A percentile compares a stretch with the other conserved stretches of the same genome.
phyloP scores from a whole-genome alignment of 1,140 invertebrate genomes.

The Platyscapa corneri region DNA sequence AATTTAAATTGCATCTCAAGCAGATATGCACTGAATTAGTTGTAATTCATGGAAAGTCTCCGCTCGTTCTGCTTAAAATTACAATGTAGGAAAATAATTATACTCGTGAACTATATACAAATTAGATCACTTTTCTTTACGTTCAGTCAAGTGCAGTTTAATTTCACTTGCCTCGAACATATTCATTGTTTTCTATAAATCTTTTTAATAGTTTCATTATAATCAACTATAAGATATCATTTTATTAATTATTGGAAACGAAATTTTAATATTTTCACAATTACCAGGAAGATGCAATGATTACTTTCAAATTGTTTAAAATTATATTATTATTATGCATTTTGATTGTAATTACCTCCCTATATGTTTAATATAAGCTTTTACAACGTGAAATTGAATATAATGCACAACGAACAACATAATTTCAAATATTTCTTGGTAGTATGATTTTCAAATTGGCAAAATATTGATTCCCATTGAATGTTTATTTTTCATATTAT shows the following conservation, averaged over 20 bases:
- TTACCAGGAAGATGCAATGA: background rate
- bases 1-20: background rate
- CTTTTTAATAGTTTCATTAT: background rate
- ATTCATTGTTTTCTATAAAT: background rate
- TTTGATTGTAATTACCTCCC: background rate
- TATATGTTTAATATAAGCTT: background rate
- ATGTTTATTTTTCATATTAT: too few species aligned
- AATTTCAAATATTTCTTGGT: background rate
- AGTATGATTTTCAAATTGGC: background rate
- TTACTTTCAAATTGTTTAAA: background rate
- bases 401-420: too few species aligned
- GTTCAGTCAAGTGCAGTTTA: background rate
- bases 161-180: background rate
- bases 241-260: background rate
- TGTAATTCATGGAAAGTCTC: background rate
- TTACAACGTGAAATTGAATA: too few species aligned
- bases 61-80: background rate
- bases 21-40: background rate
- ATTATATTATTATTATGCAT: background rate
- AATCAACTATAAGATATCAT: background rate
- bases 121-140: conserved; percentile 6
- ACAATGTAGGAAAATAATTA: background rate
- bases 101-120: background rate
- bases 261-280: background rate
- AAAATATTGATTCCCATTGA: too few species aligned